Base-by-base conservation (phyloP, 2,113 vertebrate genomes). In the Sorex araneus region DNA sequence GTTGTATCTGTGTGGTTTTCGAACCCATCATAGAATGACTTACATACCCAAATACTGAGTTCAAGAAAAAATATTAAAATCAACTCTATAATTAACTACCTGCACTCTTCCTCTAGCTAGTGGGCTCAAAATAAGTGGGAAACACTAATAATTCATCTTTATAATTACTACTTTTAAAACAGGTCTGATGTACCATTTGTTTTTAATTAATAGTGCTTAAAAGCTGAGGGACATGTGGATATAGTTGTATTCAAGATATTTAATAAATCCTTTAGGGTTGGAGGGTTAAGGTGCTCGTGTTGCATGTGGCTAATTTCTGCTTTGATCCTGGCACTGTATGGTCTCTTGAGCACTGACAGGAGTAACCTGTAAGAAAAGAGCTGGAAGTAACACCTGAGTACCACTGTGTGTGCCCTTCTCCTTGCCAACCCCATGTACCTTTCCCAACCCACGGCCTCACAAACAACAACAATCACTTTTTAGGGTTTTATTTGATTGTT, bases 11-110 rank as follows among this genome's bases (percentile, higher is more conserved):
- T 36, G n/a, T 40, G 9, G 6, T 73, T 70, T 82, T 71, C 64
- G 4, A 78, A 77, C n/a, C n/a, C n/a, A 74, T 21, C 89, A 21
- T 28, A 2, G 32, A 57, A 81, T 84, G n/a, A 21, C 66, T n/a
- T 3, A 67, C 1, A 27, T 45, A 83, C 28, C 23, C 47, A 47
- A 36, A 15, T 77, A 4, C 57, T 93, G 54, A 60, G 57, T 60
- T 30, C 90, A 60, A 88, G 8, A 85, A 10, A 95, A 28, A 78
- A 77, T 12, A 60, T 77, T n/a, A 87, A 81, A 69, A 74, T 47
- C 11, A 83, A 70, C 5, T 54, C 86, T 66, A 76, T 81, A 77
- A 87, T 87, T 84, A 84, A 8, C 86, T 89, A 47, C 8, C 70
- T 43, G 3, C 67, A 19, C 5, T 45, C 40, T 57, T 12, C 25